phyloP scores from a whole-genome alignment of 1,140 invertebrate genomes.

The Coenobita brevimanus region DNA sequence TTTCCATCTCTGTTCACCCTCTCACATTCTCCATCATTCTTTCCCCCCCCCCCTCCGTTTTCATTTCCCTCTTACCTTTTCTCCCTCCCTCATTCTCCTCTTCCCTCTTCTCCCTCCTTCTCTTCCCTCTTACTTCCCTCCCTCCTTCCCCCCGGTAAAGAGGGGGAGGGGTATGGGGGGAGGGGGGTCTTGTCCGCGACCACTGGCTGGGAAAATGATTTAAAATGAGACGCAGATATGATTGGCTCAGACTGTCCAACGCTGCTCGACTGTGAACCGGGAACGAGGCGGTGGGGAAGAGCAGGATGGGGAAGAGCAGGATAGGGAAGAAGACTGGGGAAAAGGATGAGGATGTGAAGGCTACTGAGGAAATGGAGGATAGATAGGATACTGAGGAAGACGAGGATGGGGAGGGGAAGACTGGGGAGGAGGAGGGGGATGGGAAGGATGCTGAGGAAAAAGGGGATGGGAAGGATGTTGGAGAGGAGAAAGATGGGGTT shows the following conservation, averaged over 20 bases:
- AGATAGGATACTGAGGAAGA: not conserved
- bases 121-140: not conserved
- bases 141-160: not conserved
- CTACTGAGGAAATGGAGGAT: not conserved
- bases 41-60: not conserved
- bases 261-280: slow-evolving; percentile 37
- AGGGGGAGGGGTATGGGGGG: too few species aligned
- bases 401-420: not conserved
- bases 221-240: slow-evolving; percentile 60
- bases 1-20: not conserved
- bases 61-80: not conserved
- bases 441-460: not conserved
- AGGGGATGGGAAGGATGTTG: too few species aligned
- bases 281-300: too few species aligned
- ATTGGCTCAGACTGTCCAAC: slow-evolving; percentile 52
- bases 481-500: not conserved
- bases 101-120: not conserved
- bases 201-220: slow-evolving; percentile 53
- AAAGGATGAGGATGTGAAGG: not conserved
- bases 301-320: too few species aligned
- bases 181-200: slow-evolving; percentile 37
- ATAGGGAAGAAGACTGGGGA: not conserved
- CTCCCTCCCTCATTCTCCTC: not conserved
- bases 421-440: not conserved
- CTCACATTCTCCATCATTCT: not conserved